phyloP scores from a whole-genome alignment of 2,797 vertebrate species.

The Tapera naevia region DNA sequence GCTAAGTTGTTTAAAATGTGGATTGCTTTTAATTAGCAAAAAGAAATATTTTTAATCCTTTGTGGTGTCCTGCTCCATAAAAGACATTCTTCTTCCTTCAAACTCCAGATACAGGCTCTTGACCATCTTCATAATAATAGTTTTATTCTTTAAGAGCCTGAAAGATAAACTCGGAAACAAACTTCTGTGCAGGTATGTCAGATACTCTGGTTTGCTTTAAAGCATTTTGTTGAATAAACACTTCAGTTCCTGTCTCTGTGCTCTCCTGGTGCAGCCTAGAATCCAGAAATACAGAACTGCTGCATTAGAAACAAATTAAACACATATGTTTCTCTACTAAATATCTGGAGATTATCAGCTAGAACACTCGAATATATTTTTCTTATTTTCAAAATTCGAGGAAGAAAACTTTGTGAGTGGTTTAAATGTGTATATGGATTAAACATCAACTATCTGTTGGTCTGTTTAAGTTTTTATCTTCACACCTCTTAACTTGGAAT shows the following conservation, averaged over 20 bases:
- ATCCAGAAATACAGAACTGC: neutral
- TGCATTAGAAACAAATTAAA: neutral
- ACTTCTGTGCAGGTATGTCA: neutral
- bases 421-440: neutral
- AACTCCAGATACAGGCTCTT: neutral
- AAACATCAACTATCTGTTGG: neutral
- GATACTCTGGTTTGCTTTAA: neutral
- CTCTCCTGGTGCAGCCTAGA: neutral
- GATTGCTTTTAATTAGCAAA: neutral
- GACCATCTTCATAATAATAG: neutral
- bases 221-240: neutral
- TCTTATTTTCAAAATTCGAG: neutral
- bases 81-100: neutral
- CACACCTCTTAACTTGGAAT: neutral
- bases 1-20: neutral
- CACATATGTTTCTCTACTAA: neutral
- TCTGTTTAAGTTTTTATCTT: neutral
- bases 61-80: neutral
- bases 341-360: neutral
- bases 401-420: neutral
- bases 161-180: neutral
- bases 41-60: neutral
- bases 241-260: neutral
- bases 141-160: neutral
- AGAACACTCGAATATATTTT: neutral